Base-by-base conservation (phyloP, 2,888 invertebrate genomes). In the Craniophora ligustri region DNA sequence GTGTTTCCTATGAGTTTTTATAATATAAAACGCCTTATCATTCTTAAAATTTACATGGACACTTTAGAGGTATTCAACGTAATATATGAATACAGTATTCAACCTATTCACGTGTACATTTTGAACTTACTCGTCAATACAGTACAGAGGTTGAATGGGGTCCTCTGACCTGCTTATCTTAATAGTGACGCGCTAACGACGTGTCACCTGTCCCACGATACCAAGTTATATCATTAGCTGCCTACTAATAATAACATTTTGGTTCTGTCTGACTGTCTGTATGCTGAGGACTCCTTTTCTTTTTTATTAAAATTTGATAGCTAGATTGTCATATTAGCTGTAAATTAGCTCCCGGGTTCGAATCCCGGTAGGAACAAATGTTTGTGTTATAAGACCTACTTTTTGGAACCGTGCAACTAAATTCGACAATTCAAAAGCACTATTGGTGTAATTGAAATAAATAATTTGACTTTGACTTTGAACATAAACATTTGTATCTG, bases 111-210 rank as follows among this genome's bases (percentile, higher is more conserved):
- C n/a, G 31, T 26, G 26, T 35, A 39, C 21, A 10, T 31, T 44
- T 15, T 18, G 48, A 49, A 42, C 32, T 18, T 36, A 41, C n/a
- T n/a, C n/a, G 35, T 7, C 26, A 5, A n/a, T 13, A 50, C n/a
- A 39, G 23, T 35, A 42, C 46, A 48, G 65, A 46, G 26, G 56
- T 6, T 13, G 50, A 49, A 44, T 32, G 26, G 44, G 40, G 34
- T 39, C 63, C 67, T 58, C 51, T 63, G 71, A 23, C 23, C 55
- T 48, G 34, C 58, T 75, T 72, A 72, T 75, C 72, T 62, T 36
- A 46, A 54, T 44, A 41, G 42, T 42, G 42, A 34, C 57, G 39
- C 8, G 41, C 49, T 62, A 62, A 59, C 74, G 53, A 59, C 71
- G 18, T 16, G 48, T 46, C 56, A 42, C 28, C 15, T 15, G 7